Evolutionary conservation across 1,140 invertebrate species (phyloP), one percentile per base, ranked within the genome.

Genomic region (Trypoxylus dichotomus): DNA sequence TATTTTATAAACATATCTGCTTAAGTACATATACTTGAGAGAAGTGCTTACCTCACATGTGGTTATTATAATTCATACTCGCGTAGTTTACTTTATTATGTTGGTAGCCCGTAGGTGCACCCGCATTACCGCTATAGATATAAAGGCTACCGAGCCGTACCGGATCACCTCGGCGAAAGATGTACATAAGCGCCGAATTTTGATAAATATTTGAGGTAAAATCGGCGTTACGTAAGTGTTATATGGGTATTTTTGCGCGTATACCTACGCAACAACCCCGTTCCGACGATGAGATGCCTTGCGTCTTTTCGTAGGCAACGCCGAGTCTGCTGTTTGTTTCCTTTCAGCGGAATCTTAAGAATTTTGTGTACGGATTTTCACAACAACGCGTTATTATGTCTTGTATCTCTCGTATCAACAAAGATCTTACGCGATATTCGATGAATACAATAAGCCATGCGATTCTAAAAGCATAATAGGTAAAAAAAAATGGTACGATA

Each of bases 1-100:
- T 83, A 82, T 82, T 83, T 84, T 84, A 84, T 83, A 83, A 83
- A 84, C 83, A 84, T 83, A 82, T 80, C 81, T 79, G 77, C 75
- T 79, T 84, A 84, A 84, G 83, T 84, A 83, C 76, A 73, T 78
- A 79, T 79, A 83, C 83, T 84, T 84, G 83, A 83, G 81, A 76
- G 80, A 84, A 84, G 83, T 84, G 83, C 80, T 81, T 81, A 83
- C 82, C 82, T 83, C 83, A 77, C 83, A 83, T 82, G 81, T 84
- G 83, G 83, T 84, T 84, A 84, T 84, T 84, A 84, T 84, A 84
- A 84, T 83, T 81, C 82, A 79, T 83, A 76, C 72, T 32, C 42
- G 27, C 27, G 25, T 72, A 58, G 77, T 73, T 73, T 73, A 42
- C 25, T 32, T 10, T 73, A 41, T 63, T 21, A 24, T 63, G 58